Evolutionary conservation across 2,797 vertebrate genomes (phyloP).

Genomic region (Pristis pectinata): DNA sequence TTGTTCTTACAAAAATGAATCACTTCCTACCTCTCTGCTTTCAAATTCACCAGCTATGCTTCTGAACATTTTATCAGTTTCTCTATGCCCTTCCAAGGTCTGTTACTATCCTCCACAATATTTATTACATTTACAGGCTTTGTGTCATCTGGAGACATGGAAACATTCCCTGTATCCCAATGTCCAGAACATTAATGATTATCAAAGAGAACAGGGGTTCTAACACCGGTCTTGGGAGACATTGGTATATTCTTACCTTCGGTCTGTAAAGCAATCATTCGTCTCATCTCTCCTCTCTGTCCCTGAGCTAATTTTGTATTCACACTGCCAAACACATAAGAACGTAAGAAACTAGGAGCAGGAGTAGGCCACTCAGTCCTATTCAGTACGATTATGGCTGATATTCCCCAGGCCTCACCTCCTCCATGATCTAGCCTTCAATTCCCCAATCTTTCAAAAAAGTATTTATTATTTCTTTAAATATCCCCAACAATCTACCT

Average conservation of each 20-base stretch:
- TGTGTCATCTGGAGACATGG: not conserved
- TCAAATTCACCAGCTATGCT: not conserved
- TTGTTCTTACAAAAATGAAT: not conserved
- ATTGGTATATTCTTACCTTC: not conserved
- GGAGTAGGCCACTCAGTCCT: too few species aligned
- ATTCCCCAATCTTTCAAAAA: too few species aligned
- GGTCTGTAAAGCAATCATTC: not conserved
- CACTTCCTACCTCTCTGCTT: not conserved
- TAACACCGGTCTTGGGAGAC: too few species aligned
- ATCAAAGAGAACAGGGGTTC: too few species aligned
- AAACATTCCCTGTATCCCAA: not conserved
- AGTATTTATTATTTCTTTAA: too few species aligned
- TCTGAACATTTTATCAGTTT: not conserved
- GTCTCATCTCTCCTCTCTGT: not conserved
- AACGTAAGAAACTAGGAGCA: too few species aligned
- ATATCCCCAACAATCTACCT: too few species aligned
- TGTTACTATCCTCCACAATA: not conserved
- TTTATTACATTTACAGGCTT: not conserved
- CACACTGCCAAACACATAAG: too few species aligned
- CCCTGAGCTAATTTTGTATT: not conserved
- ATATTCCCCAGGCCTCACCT: too few species aligned
- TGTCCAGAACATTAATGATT: not conserved
- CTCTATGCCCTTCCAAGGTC: not conserved
- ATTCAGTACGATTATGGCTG: too few species aligned
- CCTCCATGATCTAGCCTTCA: too few species aligned